Conservation (phyloP, 2,888 invertebrate species). For the Eueremaeus valkanovi region DNA sequence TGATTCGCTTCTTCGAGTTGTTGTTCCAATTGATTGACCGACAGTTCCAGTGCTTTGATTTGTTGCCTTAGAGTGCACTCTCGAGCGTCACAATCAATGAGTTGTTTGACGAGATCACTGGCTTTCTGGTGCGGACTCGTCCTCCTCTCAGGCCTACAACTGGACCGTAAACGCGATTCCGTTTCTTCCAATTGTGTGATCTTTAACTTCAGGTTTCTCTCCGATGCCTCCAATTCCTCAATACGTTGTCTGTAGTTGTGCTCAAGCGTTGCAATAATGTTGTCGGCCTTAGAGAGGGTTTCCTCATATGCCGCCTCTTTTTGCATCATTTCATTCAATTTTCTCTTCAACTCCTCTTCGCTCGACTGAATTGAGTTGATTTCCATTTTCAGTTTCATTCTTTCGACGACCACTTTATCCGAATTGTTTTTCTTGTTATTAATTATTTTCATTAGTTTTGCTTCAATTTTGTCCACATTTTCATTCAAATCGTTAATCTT, state of each 20-base stretch:
- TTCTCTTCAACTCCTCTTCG: slow-evolving; percentile 53
- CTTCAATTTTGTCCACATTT: background rate
- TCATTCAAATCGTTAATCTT: background rate
- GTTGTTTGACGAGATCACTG: slow-evolving; percentile 23
- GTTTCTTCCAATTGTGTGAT: slow-evolving; percentile 38
- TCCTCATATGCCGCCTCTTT: slow-evolving; percentile 47
- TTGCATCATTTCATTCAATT: slow-evolving; percentile 44
- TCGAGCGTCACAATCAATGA: slow-evolving; percentile 42
- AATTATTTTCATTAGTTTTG: background rate
- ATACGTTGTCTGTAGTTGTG: slow-evolving; percentile 46
- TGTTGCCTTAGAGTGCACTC: slow-evolving; percentile 43
- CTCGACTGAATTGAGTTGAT: slow-evolving; percentile 39
- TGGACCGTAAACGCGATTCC: slow-evolving; percentile 41
- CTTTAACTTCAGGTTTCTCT: slow-evolving; percentile 24
- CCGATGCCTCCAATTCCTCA: slow-evolving; percentile 44
- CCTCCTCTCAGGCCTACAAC: slow-evolving; percentile 41
- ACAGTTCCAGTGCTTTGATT: slow-evolving; percentile 39
- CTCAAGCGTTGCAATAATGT: slow-evolving; percentile 47
- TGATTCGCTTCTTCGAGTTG: slow-evolving; percentile 43
- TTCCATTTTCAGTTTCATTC: slow-evolving; percentile 38
- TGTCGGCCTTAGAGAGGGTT: slow-evolving; percentile 48
- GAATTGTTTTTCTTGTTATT: slow-evolving; percentile 38
- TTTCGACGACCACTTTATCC: slow-evolving; percentile 42
- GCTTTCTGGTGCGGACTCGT: slow-evolving; percentile 31
- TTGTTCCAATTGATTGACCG: slow-evolving; percentile 39